Percentiles rank a stretch among this genome's conserved stretches.
phyloP scores from a whole-genome alignment of 2,888 invertebrate genomes.

The Ctenicera cuprea region DNA sequence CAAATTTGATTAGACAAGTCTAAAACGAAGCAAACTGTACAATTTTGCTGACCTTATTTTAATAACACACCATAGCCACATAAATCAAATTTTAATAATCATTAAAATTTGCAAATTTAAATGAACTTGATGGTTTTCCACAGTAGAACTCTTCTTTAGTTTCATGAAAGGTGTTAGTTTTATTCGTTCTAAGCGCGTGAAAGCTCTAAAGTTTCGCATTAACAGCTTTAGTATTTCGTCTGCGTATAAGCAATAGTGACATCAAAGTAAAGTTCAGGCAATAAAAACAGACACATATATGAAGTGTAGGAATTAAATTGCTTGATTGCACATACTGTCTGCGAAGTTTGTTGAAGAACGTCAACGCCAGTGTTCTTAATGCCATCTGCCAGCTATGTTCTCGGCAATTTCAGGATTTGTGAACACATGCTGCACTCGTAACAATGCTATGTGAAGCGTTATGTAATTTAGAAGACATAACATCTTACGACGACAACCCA shows the following conservation, averaged over 20 bases:
- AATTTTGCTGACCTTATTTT: too few species aligned
- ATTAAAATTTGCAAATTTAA: too few species aligned
- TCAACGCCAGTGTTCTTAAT: slow-evolving; percentile 65
- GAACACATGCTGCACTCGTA: slow-evolving; percentile 50
- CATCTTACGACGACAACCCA: slow-evolving; percentile 37
- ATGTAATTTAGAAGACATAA: slow-evolving; percentile 46
- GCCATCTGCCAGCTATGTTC: slow-evolving; percentile 61
- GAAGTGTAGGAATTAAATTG: slow-evolving; percentile 57
- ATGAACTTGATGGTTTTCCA: too few species aligned
- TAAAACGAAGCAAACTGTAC: too few species aligned
- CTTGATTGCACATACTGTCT: slow-evolving; percentile 63
- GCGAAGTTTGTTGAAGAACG: slow-evolving; percentile 61
- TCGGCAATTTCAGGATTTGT: slow-evolving; percentile 59
- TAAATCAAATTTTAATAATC: too few species aligned
- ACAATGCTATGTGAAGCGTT: slow-evolving; percentile 48
- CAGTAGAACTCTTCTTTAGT: too few species aligned
- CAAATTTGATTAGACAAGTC: too few species aligned
- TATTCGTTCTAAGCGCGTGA: background rate
- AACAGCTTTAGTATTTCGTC: slow-evolving; percentile 13
- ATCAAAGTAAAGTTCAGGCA: slow-evolving; percentile 14
- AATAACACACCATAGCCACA: too few species aligned
- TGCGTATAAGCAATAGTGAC: slow-evolving; percentile 10
- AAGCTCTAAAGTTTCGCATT: slow-evolving; percentile 1
- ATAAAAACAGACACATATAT: slow-evolving; percentile 39
- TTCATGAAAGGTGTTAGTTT: background rate